These are phyloP conservation scores for Megalonaias nervosa DNA, from an alignment of 1,140 invertebrate species.

Conservation along the genomic window DNA sequence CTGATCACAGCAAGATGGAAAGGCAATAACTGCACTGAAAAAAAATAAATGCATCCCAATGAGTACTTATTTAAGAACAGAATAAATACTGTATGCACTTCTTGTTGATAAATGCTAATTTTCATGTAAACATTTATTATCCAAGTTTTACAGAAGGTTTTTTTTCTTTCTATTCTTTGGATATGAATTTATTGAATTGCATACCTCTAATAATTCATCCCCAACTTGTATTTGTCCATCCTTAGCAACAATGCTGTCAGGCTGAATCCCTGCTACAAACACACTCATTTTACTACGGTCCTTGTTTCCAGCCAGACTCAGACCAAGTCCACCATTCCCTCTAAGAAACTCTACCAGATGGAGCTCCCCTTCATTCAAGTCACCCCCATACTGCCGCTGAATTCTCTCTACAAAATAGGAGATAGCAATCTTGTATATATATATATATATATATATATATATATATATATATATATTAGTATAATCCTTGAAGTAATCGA, in stretches of 20 bases:
- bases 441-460: too few relatives aligned
- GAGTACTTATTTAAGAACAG: too few relatives aligned
- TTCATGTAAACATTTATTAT: too few relatives aligned
- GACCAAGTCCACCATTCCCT: constrained; percentile 80
- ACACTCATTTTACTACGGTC: constrained; percentile 96
- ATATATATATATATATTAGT: too few relatives aligned
- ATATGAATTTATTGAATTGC: constrained; percentile 12
- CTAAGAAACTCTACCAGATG: constrained; percentile 80
- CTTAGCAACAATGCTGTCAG: constrained; percentile 84
- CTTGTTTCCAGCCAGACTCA: constrained; percentile 94
- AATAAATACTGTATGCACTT: too few relatives aligned
- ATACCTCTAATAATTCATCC: constrained; percentile 96
- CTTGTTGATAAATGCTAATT: too few relatives aligned
- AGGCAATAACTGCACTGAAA: too few relatives aligned
- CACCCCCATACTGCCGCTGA: constrained; percentile 87
- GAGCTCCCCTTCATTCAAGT: constrained; percentile 78
- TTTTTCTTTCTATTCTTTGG: neutral
- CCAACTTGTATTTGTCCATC: constrained; percentile 88
- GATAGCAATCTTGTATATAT: too few relatives aligned
- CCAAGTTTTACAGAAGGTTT: neutral
- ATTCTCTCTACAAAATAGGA: constrained; percentile 83
- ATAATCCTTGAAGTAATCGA: too few relatives aligned
- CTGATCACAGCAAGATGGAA: too few relatives aligned
- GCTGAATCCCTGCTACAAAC: constrained; percentile 95
- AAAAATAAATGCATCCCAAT: too few relatives aligned